Evolutionary conservation across 2,113 vertebrate genomes (phyloP).

Genomic region (Phasianus colchicus): DNA sequence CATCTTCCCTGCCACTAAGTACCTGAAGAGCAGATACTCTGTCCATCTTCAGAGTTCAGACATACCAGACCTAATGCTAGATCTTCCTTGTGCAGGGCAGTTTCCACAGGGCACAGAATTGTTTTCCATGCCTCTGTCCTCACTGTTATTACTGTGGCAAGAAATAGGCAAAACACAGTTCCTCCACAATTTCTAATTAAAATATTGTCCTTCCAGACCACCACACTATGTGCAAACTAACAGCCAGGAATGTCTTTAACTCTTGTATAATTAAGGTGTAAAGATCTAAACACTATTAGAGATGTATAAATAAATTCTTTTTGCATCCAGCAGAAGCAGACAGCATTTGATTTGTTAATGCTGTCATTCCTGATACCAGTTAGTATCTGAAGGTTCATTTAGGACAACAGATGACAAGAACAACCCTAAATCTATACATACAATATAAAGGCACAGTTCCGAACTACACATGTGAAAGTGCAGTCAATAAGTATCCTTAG

Average conservation of each 20-base stretch:
- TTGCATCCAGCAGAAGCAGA: background rate
- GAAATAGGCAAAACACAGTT: no score
- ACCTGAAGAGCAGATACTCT: background rate
- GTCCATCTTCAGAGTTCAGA: background rate
- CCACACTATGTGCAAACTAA: background rate
- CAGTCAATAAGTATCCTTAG: background rate
- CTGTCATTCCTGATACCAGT: background rate
- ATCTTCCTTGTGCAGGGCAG: background rate
- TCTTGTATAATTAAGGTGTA: background rate
- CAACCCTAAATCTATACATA: background rate
- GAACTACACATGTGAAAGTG: background rate
- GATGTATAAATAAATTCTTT: accelerated
- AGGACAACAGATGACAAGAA: background rate
- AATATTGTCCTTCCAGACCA: background rate
- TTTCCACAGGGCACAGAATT: background rate
- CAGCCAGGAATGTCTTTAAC: background rate
- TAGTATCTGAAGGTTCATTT: background rate
- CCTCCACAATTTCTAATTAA: background rate
- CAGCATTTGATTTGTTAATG: background rate
- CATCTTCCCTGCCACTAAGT: background rate
- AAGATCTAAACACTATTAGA: background rate
- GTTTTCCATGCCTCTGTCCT: background rate
- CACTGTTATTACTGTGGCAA: background rate
- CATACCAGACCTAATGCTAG: background rate
- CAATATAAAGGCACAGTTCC: background rate